These are phyloP conservation scores for Pelochelys cantorii DNA, from an alignment of 2,797 vertebrate genomes.

Conservation along the genomic window DNA sequence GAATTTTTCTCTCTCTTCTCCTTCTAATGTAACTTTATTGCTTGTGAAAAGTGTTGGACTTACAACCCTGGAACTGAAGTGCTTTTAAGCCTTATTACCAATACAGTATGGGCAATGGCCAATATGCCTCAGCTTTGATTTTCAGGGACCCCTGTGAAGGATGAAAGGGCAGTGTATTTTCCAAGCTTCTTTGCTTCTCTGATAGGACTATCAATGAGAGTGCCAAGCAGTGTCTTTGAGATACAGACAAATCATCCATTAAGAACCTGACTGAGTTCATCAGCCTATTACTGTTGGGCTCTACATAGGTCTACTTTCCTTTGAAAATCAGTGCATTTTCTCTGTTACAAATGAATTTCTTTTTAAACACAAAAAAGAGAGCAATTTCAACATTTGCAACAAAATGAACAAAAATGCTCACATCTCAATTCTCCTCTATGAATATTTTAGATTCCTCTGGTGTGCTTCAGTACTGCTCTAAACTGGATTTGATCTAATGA, in stretches of 20 bases:
- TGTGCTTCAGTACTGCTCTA: background rate
- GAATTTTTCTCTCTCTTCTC: background rate
- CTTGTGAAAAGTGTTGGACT: background rate
- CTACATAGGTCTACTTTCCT: background rate
- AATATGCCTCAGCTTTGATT: slow-evolving; percentile 2
- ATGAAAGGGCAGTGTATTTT: background rate
- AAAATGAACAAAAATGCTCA: background rate
- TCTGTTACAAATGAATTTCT: background rate
- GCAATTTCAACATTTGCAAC: background rate
- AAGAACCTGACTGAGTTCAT: background rate
- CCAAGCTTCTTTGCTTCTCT: background rate
- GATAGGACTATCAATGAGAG: background rate
- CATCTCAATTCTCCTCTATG: background rate
- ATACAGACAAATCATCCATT: background rate
- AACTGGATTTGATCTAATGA: background rate
- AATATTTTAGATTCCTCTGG: background rate
- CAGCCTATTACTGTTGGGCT: background rate
- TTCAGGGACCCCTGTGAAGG: background rate
- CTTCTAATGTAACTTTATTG: background rate
- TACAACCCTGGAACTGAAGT: background rate
- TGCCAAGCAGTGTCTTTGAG: background rate
- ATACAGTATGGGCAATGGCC: background rate
- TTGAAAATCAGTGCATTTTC: background rate
- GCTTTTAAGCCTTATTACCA: background rate
- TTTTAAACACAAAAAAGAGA: background rate